Percentiles rank a stretch among this genome's conserved stretches.
Conservation (phyloP, 2,113 vertebrate genomes). For the Zosterops japonicus region DNA sequence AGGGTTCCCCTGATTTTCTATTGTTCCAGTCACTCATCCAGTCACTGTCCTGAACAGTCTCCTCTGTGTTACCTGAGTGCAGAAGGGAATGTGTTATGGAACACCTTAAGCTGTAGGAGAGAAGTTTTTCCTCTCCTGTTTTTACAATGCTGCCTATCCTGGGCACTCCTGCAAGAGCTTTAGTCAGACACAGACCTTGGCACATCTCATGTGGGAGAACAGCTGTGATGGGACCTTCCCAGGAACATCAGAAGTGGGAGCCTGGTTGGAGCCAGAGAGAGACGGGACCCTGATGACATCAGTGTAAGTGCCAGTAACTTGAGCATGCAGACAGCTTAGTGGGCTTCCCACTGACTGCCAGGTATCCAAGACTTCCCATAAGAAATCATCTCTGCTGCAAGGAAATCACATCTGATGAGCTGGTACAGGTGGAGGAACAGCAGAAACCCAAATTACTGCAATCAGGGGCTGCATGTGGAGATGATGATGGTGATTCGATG, state of each 20-base stretch:
- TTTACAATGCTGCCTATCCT: not conserved
- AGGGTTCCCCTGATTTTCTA: not conserved
- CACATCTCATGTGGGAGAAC: rapidly evolving
- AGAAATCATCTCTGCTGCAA: not conserved
- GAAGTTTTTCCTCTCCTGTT: not conserved
- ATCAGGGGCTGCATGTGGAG: not conserved
- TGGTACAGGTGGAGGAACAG: not conserved
- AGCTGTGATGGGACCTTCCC: not conserved
- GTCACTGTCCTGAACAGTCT: not conserved
- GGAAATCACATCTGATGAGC: not conserved
- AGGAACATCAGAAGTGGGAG: not conserved
- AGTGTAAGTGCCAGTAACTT: not conserved
- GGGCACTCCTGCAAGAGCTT: not conserved
- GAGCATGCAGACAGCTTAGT: not conserved
- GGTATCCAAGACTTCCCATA: not conserved
- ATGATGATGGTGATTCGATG: not conserved
- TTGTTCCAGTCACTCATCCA: not conserved
- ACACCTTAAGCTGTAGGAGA: not conserved
- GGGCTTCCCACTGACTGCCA: not conserved
- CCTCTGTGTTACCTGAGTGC: not conserved
- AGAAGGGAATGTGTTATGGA: not conserved
- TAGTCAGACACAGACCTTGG: not conserved
- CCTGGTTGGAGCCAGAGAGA: not conserved
- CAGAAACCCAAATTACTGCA: not conserved
- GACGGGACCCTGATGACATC: rapidly evolving